phyloP scores from a whole-genome alignment of 2,113 vertebrate species.

The Equus przewalskii region DNA sequence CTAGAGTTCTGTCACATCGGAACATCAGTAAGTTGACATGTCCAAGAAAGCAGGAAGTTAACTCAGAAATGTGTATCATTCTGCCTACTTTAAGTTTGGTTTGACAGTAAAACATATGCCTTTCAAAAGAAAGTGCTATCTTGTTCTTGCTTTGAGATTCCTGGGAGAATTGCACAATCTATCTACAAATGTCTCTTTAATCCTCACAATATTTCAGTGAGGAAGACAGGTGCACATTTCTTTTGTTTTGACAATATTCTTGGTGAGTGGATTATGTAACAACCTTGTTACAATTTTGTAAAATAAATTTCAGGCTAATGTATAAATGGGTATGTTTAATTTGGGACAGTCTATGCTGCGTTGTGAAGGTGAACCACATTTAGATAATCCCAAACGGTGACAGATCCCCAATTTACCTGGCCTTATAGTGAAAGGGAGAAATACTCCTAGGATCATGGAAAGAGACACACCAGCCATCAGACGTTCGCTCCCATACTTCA shows the following conservation, averaged over 20 bases:
- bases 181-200: background rate
- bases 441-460: background rate
- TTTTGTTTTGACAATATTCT: background rate
- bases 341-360: background rate
- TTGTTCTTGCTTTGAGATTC: conserved; percentile 18
- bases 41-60: conserved; percentile 74
- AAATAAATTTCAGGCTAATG: background rate
- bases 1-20: background rate
- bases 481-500: background rate
- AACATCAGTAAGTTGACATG: conserved; percentile 57
- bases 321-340: background rate
- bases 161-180: background rate
- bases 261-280: background rate
- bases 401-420: background rate
- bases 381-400: background rate
- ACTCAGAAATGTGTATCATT: conserved; percentile 46
- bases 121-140: background rate
- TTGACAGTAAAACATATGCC: conserved; percentile 38
- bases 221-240: background rate
- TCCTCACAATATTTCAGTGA: background rate
- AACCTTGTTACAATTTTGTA: background rate
- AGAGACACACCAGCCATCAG: background rate
- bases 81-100: conserved; percentile 42
- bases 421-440: background rate
- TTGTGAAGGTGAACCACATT: background rate